Percentiles rank a stretch among this genome's conserved stretches.
Conservation (phyloP, 2,888 invertebrate species). For the Elysia crispata region DNA sequence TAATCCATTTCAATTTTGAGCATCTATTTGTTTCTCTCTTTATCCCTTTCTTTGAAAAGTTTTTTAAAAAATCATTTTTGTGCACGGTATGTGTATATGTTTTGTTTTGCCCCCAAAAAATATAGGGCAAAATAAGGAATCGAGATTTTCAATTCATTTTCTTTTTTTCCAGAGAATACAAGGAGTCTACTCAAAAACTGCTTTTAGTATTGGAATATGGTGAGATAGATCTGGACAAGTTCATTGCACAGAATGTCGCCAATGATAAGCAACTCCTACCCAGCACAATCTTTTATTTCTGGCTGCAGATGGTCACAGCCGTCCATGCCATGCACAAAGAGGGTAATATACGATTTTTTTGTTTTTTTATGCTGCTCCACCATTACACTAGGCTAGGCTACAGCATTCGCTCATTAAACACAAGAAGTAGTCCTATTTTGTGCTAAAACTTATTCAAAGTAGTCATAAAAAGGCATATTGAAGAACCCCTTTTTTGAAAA, state of each 20-base stretch:
- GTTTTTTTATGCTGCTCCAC: neutral
- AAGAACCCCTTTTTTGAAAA: neutral
- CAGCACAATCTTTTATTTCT: slow-evolving; percentile 90
- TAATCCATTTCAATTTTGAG: too few species aligned
- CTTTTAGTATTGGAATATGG: slow-evolving; percentile 95
- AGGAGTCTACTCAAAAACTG: slow-evolving; percentile 81
- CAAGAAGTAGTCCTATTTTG: too few species aligned
- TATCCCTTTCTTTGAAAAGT: too few species aligned
- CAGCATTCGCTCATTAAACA: too few species aligned
- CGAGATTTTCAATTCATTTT: neutral
- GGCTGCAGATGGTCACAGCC: slow-evolving; percentile 94
- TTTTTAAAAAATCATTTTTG: too few species aligned
- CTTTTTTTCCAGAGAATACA: slow-evolving; percentile 84
- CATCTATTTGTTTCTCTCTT: too few species aligned
- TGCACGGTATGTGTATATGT: too few species aligned
- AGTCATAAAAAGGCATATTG: too few species aligned
- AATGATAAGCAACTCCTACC: slow-evolving; percentile 81
- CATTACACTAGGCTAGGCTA: neutral
- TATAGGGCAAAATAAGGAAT: too few species aligned
- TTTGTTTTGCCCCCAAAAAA: too few species aligned
- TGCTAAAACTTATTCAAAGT: too few species aligned
- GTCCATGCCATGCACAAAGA: slow-evolving; percentile 93
- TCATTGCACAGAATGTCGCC: slow-evolving; percentile 76
- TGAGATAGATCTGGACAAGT: slow-evolving; percentile 90
- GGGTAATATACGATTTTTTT: slow-evolving; percentile 80